Evolutionary conservation across 2,888 invertebrate species (phyloP).

Genomic region (Laspeyria flexula): DNA sequence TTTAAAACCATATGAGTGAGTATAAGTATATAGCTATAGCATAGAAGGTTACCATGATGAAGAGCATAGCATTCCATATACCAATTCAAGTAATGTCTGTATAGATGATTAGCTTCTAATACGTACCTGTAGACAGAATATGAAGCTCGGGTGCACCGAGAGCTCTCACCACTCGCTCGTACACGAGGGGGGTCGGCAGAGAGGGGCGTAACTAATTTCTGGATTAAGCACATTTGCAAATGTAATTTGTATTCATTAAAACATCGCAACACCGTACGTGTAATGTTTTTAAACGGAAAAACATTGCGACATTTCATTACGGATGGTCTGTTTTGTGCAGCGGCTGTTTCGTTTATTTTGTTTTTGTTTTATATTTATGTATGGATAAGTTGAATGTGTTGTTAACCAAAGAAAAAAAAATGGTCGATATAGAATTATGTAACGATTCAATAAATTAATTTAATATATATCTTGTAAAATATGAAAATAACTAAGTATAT

Average conservation of each 20-base stretch:
- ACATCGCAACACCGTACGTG: conserved; percentile 64
- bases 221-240: conserved; percentile 85
- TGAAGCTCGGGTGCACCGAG: conserved; percentile 38
- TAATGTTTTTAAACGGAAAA: conserved; percentile 55
- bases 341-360: not conserved
- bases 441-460: too few relatives aligned
- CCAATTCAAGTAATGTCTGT: not conserved
- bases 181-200: conserved; percentile 15
- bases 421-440: too few relatives aligned
- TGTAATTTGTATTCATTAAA: conserved; percentile 84
- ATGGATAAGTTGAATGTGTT: not conserved
- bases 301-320: conserved; percentile 40
- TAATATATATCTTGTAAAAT: too few relatives aligned
- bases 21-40: too few relatives aligned
- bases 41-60: too few relatives aligned
- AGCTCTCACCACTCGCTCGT: conserved; percentile 22
- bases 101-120: conserved; percentile 12
- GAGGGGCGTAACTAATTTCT: conserved; percentile 77
- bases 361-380: not conserved
- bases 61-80: too few relatives aligned
- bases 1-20: too few relatives aligned
- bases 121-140: conserved; percentile 34
- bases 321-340: conserved; percentile 11
- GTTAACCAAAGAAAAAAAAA: too few relatives aligned
- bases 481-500: too few relatives aligned